phyloP scores from a whole-genome alignment of 2,888 invertebrate species.

The Automeris io region DNA sequence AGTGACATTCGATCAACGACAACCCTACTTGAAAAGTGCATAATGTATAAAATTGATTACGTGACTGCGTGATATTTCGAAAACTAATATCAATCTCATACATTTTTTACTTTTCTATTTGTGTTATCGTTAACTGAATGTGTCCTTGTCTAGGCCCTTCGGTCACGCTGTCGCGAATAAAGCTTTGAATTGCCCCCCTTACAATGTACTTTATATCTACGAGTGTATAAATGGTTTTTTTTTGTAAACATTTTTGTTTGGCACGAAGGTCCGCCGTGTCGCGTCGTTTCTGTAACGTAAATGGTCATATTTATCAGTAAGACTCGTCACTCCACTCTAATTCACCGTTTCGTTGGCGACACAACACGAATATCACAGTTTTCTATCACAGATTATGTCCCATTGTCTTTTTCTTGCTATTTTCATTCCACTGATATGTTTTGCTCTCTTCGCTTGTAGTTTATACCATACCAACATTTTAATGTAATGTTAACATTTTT shows the following conservation, averaged over 20 bases:
- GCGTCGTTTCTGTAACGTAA: slow-evolving; percentile 62
- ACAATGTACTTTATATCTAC: neutral
- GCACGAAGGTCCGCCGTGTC: slow-evolving; percentile 50
- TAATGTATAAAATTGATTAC: too few species aligned
- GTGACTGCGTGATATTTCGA: too few species aligned
- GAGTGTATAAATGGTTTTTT: neutral
- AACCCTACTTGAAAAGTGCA: too few species aligned
- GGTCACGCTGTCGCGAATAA: too few species aligned
- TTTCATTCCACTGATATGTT: slow-evolving; percentile 20
- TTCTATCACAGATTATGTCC: slow-evolving; percentile 8
- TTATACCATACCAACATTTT: neutral
- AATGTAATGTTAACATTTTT: neutral
- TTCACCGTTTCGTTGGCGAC: slow-evolving; percentile 41
- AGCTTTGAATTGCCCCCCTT: too few species aligned
- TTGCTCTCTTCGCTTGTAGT: slow-evolving; percentile 19
- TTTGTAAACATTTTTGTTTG: slow-evolving; percentile 28
- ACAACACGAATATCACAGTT: slow-evolving; percentile 42
- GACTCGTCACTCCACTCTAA: slow-evolving; percentile 19
- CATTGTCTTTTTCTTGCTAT: slow-evolving; percentile 1
- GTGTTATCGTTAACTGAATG: too few species aligned
- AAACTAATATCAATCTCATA: too few species aligned
- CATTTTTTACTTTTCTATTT: too few species aligned
- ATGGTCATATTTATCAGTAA: slow-evolving; percentile 64
- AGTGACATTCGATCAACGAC: too few species aligned
- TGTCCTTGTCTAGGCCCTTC: too few species aligned